Evolutionary conservation across 1,140 invertebrate genomes (phyloP).

Genomic region (Heliothis virescens): DNA sequence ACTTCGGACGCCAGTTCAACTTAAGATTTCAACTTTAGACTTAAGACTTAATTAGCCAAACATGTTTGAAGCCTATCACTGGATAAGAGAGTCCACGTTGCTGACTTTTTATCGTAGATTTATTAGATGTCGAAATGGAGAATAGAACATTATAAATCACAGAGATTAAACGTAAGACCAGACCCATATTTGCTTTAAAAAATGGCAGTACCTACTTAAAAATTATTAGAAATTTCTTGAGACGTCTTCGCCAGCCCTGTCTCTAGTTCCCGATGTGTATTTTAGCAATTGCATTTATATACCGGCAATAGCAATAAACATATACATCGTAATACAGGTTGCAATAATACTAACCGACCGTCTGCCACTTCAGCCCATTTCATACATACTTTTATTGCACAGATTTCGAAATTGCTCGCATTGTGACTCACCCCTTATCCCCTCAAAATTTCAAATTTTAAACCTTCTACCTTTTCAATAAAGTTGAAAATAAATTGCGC

Average conservation of each 20-base stretch:
- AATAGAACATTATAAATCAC: too few relatives aligned
- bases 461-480: neutral
- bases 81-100: too few relatives aligned
- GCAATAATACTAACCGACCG: conserved; percentile 25
- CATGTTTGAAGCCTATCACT: too few relatives aligned
- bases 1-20: too few relatives aligned
- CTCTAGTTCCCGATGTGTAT: conserved; percentile 19
- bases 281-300: conserved; percentile 44
- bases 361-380: conserved; percentile 31
- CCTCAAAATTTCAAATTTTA: neutral
- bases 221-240: too few relatives aligned
- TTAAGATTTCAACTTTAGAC: too few relatives aligned
- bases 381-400: conserved; percentile 32
- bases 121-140: too few relatives aligned
- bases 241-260: conserved; percentile 11
- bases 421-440: conserved; percentile 40
- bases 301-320: conserved; percentile 20
- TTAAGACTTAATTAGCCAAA: too few relatives aligned
- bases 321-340: conserved; percentile 38
- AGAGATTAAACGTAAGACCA: too few relatives aligned
- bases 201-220: too few relatives aligned
- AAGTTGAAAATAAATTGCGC: conserved; percentile 8
- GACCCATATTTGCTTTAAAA: too few relatives aligned
- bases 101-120: too few relatives aligned
- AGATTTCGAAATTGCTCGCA: conserved; percentile 9